Percentiles rank a stretch among this genome's conserved stretches.
These are phyloP conservation scores for Drosophila simulans DNA, from an alignment of 1,140 invertebrate species.

Conservation along the genomic window DNA sequence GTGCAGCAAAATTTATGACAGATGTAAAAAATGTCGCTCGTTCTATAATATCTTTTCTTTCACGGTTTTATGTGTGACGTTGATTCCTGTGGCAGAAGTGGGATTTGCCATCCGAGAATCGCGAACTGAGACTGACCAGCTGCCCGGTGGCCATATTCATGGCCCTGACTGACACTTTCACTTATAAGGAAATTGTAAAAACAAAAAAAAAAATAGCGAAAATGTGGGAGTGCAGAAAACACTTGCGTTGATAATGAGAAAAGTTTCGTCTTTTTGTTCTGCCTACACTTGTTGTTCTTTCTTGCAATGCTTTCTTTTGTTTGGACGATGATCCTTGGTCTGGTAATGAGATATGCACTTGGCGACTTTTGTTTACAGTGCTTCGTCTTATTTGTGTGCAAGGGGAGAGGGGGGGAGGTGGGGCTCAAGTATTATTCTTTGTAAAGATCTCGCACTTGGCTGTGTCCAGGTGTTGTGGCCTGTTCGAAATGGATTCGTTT, in stretches of 20 bases:
- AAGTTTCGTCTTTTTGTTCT: conserved; percentile 46
- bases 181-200: conserved; percentile 15
- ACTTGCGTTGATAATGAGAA: conserved; percentile 75
- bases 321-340: conserved; percentile 69
- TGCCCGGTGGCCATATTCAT: conserved; percentile 57
- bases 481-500: conserved; percentile 15
- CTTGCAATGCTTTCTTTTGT: conserved; percentile 55
- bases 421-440: conserved; percentile 31
- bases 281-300: conserved; percentile 30
- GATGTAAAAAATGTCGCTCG: conserved; percentile 72
- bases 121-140: conserved; percentile 28
- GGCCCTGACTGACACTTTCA: conserved; percentile 44
- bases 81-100: conserved; percentile 14
- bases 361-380: conserved; percentile 59
- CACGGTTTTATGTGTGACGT: conserved; percentile 35
- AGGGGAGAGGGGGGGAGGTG: too few species aligned
- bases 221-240: conserved; percentile 44
- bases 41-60: conserved; percentile 21
- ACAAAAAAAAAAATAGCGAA: neutral
- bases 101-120: conserved; percentile 11
- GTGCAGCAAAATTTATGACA: conserved; percentile 73
- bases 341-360: conserved; percentile 71
- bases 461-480: conserved; percentile 36
- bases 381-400: conserved; percentile 9
- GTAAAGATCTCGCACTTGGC: conserved; percentile 39